A percentile compares a stretch with the other conserved stretches of the same genome.
Conservation (phyloP, 2,113 vertebrate species). For the Sorex araneus region DNA sequence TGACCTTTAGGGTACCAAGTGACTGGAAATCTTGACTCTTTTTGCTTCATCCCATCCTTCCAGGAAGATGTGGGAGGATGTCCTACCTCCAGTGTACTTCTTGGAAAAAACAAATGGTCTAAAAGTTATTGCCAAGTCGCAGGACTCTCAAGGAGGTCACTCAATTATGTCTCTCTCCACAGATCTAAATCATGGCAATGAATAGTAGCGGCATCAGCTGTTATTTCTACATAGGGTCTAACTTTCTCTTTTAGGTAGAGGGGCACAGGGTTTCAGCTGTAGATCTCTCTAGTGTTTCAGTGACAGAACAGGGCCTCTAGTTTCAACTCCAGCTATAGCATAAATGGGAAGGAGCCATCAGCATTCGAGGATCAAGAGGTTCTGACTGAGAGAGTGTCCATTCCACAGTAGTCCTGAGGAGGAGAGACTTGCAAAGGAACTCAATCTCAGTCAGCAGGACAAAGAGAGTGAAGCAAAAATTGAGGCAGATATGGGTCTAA, state of each 20-base stretch:
- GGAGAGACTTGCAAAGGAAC: background rate
- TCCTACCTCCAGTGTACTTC: background rate
- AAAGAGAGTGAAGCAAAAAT: background rate
- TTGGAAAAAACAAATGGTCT: constrained; percentile 22
- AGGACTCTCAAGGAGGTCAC: background rate
- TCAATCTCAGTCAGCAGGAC: background rate
- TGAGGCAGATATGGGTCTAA: rapidly evolving
- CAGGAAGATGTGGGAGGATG: constrained; percentile 25
- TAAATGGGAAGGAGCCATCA: background rate
- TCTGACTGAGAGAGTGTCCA: background rate
- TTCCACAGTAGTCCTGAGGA: background rate
- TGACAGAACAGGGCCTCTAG: background rate
- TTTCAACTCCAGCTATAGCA: background rate
- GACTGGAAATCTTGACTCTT: constrained; percentile 34
- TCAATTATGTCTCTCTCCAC: background rate
- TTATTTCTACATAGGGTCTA: background rate
- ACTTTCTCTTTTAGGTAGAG: background rate
- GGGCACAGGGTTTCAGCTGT: background rate
- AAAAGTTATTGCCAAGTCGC: constrained; percentile 34
- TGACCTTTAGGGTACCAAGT: background rate
- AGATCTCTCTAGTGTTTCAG: background rate
- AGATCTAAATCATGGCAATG: constrained; percentile 43
- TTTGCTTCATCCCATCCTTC: background rate
- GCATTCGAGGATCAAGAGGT: background rate
- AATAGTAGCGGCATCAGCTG: background rate